These are phyloP conservation scores for Caenorhabditis japonica DNA, from an alignment of 2,888 invertebrate genomes.

Conservation along the genomic window DNA sequence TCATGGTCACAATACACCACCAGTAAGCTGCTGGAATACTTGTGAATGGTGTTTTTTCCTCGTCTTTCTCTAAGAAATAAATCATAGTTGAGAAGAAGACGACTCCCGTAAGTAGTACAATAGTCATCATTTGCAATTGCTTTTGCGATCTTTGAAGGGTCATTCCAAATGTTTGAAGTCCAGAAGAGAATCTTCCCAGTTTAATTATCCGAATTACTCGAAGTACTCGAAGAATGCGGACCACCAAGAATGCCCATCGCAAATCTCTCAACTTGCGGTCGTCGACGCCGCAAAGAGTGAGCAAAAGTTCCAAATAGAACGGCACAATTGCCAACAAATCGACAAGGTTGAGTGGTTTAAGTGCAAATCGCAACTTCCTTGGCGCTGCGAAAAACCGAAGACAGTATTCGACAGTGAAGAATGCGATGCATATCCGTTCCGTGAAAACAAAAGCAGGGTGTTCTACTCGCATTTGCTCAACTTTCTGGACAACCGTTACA, in stretches of 20 bases:
- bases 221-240: conserved; percentile 74
- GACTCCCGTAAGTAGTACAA: conserved; percentile 76
- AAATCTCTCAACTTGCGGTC: conserved; percentile 75
- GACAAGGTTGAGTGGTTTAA: conserved; percentile 74
- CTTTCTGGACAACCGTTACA: conserved; percentile 67
- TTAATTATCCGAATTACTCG: conserved; percentile 76
- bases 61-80: conserved; percentile 77
- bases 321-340: conserved; percentile 75
- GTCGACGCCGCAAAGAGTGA: conserved; percentile 76
- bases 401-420: conserved; percentile 76
- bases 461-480: conserved; percentile 75
- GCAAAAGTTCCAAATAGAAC: conserved; percentile 75
- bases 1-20: conserved; percentile 77
- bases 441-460: conserved; percentile 77
- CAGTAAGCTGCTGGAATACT: conserved; percentile 77
- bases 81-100: conserved; percentile 77
- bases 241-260: conserved; percentile 77
- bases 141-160: conserved; percentile 75
- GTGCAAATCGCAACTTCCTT: conserved; percentile 72
- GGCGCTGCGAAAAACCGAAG: conserved; percentile 74
- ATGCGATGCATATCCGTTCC: conserved; percentile 76
- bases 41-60: conserved; percentile 75
- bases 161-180: conserved; percentile 77
- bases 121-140: conserved; percentile 76
- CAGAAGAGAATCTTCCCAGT: conserved; percentile 72